phyloP scores from a whole-genome alignment of 35 echinoderm and acorn worm genomes.

The Acanthaster planci region DNA sequence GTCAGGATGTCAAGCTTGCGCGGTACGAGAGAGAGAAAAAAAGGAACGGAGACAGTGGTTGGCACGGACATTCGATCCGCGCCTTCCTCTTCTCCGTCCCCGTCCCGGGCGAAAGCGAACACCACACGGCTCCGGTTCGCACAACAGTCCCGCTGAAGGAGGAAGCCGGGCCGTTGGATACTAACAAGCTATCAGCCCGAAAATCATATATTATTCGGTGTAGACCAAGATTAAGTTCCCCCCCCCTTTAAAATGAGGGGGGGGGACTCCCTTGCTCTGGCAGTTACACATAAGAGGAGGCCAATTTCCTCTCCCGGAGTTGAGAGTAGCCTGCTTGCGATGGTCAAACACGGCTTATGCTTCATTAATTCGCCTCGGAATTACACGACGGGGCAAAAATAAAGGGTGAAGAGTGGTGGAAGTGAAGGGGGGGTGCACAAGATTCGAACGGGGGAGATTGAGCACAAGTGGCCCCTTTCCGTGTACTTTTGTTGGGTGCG shows the following conservation, averaged over 20 bases:
- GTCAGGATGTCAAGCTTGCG: background rate
- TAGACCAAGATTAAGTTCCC: background rate
- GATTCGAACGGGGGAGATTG: background rate
- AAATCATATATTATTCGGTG: slow-evolving; percentile 9
- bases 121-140: background rate
- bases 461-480: background rate
- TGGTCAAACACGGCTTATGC: slow-evolving; percentile 14
- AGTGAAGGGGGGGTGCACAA: background rate
- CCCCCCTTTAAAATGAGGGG: background rate
- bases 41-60: background rate
- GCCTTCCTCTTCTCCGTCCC: background rate
- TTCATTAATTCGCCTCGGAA: slow-evolving; percentile 15
- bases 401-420: background rate
- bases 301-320: slow-evolving; percentile 8
- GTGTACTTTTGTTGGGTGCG: slow-evolving; percentile 6
- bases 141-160: background rate
- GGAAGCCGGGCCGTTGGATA: slow-evolving; percentile 17
- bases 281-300: background rate
- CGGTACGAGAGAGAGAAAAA: background rate
- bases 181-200: background rate
- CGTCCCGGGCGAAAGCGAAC: slow-evolving; percentile 1
- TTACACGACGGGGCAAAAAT: background rate
- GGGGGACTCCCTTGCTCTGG: background rate
- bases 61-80: slow-evolving; percentile 11
- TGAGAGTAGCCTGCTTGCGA: background rate